Percentiles rank a stretch among this genome's conserved stretches.
These are phyloP conservation scores for Platichthys flesus DNA, from an alignment of 2,113 vertebrate genomes.

Conservation along the genomic window DNA sequence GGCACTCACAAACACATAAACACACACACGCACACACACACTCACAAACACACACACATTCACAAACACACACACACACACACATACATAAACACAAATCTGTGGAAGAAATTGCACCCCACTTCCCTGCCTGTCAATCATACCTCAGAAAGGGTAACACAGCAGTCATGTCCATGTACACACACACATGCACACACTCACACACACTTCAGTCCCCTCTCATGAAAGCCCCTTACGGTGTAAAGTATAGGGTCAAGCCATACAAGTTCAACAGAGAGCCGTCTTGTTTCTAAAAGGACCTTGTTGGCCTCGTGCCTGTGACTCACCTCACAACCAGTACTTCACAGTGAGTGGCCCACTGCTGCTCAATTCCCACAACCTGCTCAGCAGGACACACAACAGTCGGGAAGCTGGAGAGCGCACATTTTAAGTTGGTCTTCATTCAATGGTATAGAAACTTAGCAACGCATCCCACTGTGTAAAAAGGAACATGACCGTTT, in stretches of 20 bases:
- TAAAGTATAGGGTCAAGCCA: slow-evolving; percentile 44
- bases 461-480: neutral
- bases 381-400: slow-evolving; percentile 17
- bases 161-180: neutral
- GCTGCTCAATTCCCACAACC: slow-evolving; percentile 17
- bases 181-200: neutral
- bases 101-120: slow-evolving; percentile 37
- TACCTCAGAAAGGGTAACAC: slow-evolving; percentile 1
- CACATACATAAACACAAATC: neutral
- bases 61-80: no score
- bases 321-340: slow-evolving; percentile 50
- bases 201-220: neutral
- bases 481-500: neutral
- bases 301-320: slow-evolving; percentile 55
- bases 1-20: slow-evolving; percentile 9
- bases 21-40: neutral
- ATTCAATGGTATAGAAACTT: neutral
- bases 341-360: slow-evolving; percentile 23
- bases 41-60: no score
- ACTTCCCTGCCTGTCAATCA: slow-evolving; percentile 50
- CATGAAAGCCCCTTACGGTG: slow-evolving; percentile 32
- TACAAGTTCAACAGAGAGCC: slow-evolving; percentile 57
- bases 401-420: neutral
- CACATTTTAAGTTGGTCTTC: neutral
- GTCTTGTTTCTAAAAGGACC: slow-evolving; percentile 55